Percentiles rank a stretch among this genome's conserved stretches.
These are phyloP conservation scores for Mugil cephalus DNA, from an alignment of 2,113 vertebrate genomes.

Conservation along the genomic window DNA sequence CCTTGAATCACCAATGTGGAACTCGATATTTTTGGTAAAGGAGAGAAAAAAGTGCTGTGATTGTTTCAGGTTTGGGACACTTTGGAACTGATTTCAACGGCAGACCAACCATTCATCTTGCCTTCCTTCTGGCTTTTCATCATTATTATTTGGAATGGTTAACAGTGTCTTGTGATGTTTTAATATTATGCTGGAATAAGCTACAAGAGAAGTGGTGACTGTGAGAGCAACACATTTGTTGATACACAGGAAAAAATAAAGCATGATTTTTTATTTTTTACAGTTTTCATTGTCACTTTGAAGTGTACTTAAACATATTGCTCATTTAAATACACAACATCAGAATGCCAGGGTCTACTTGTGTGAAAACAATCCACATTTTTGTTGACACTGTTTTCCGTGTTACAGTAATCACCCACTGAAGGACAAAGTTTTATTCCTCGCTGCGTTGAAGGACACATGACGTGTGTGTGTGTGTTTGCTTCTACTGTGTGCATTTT, in stretches of 20 bases:
- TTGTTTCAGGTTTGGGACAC: neutral
- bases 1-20: neutral
- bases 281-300: neutral
- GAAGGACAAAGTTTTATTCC: slow-evolving; percentile 13
- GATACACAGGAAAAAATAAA: too few species aligned
- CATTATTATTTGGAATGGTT: slow-evolving; percentile 15
- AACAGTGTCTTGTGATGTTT: slow-evolving; percentile 21
- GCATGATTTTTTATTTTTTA: neutral
- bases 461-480: slow-evolving; percentile 44
- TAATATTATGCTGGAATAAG: slow-evolving; percentile 1
- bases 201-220: slow-evolving; percentile 4
- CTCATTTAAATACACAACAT: too few species aligned
- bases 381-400: neutral
- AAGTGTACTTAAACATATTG: neutral
- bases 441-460: slow-evolving; percentile 31
- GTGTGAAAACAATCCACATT: neutral
- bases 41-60: neutral
- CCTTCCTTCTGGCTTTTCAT: slow-evolving; percentile 22
- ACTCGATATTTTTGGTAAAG: slow-evolving; percentile 16
- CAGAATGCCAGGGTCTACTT: neutral
- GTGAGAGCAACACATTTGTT: neutral
- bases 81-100: slow-evolving; percentile 16
- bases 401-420: slow-evolving; percentile 8
- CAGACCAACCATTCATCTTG: neutral
- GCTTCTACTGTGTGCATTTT: slow-evolving; percentile 49